These are phyloP conservation scores for Pocillopora meandrina DNA, from an alignment of 92 coral and sea anemone genomes.

Conservation along the genomic window DNA sequence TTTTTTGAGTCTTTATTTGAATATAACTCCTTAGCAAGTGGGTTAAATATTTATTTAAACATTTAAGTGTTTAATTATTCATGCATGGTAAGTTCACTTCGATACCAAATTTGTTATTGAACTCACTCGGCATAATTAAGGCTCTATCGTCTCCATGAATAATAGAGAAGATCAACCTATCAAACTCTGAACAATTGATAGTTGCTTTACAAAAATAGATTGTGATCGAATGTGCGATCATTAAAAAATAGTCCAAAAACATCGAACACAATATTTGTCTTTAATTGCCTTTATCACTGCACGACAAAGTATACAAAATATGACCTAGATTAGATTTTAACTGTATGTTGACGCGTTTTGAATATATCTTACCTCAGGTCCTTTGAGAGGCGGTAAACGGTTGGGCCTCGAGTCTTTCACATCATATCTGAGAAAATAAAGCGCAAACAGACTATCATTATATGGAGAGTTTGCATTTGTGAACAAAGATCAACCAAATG, in stretches of 20 bases:
- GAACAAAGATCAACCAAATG: not conserved
- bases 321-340: not conserved
- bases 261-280: not conserved
- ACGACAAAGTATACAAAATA: not conserved
- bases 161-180: not conserved
- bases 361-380: slow-evolving; percentile 11
- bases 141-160: not conserved
- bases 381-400: slow-evolving; percentile 5
- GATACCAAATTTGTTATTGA: slow-evolving; percentile 13
- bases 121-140: not conserved
- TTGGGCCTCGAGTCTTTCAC: slow-evolving; percentile 13
- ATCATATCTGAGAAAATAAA: slow-evolving; percentile 25
- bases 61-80: slow-evolving; percentile 16
- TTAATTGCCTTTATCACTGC: not conserved
- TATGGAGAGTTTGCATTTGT: not conserved
- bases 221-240: not conserved
- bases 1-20: no score
- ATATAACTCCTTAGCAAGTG: not conserved
- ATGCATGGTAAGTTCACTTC: not conserved
- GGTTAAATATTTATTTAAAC: not conserved
- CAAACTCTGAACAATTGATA: not conserved
- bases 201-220: not conserved
- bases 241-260: not conserved
- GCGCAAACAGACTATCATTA: slow-evolving; percentile 1
- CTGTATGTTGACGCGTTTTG: not conserved